Evolutionary conservation across 1,140 invertebrate genomes (phyloP), one percentile per base, ranked within the genome.

Genomic region (Phthorimaea operculella): DNA sequence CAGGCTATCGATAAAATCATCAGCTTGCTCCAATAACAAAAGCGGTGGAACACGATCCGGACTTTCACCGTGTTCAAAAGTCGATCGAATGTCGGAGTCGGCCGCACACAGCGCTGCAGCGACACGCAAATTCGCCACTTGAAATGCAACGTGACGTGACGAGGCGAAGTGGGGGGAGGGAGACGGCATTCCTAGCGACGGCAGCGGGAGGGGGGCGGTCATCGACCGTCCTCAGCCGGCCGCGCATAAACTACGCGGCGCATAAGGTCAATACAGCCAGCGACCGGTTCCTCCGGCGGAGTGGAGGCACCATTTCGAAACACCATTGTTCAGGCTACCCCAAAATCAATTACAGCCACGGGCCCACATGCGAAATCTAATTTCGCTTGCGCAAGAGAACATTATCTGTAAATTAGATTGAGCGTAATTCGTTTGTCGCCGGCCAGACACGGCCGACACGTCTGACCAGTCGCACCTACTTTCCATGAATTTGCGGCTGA

Each of bases 151-250:
- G 69, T 73, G 74, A 70, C 70, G 60, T 73, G 73, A 71, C 70
- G 70, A 68, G 48, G 33, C 61, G 63, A 47, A 47, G 48, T 50
- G 71, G 65, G 62, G 59, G 51, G 59, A 58, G 51, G 47, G 64
- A 49, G 60, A 52, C 62, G 64, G 74, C 77, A 80, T 80, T 77
- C 77, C 76, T 75, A 69, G 70, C 65, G 54, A 52, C 53, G 59
- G 60, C 62, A 39, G n/a, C 17, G 57, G 57, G 51, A 51, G 65
- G 60, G 64, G 70, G 68, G 60, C 67, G 78, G 76, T 83, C 75
- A 77, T 79, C 78, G 80, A 81, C 78, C 78, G 78, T 81, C 79
- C 79, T 83, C 79, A 58, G 63, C 45, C 69, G 68, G 71, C 64
- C 74, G 69, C 61, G 65, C 67, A 75, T 75, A 76, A 70, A 73